Conservation (phyloP, 1,140 invertebrate genomes). For the Bathynomus jamesi region DNA sequence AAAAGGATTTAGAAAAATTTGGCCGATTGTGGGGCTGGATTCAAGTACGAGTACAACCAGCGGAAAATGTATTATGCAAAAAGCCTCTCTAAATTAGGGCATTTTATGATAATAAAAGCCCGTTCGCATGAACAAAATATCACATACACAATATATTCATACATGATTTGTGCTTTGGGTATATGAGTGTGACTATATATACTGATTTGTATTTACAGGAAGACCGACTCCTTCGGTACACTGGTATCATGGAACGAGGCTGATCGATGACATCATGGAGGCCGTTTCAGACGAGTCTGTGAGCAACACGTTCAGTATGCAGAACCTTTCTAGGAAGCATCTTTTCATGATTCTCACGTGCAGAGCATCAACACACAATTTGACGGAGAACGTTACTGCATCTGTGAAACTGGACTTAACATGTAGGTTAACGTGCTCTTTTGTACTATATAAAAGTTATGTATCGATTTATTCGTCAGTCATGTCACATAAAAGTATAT, state of each 20-base stretch:
- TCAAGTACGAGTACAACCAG: no score
- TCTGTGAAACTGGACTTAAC: background rate
- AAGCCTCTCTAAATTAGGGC: no score
- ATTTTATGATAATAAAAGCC: no score
- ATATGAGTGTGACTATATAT: no score
- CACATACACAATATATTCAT: no score
- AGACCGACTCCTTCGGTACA: background rate
- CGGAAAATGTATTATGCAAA: no score
- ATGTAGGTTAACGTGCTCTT: background rate
- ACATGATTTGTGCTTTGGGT: no score
- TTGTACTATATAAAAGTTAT: background rate
- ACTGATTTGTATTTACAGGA: background rate
- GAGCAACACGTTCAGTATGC: background rate
- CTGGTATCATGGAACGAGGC: background rate
- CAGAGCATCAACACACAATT: background rate
- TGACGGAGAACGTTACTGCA: background rate
- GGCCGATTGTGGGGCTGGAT: no score
- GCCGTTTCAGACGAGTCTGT: background rate
- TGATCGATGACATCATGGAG: background rate
- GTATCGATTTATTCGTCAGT: no score
- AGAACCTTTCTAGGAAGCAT: background rate
- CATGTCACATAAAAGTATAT: no score
- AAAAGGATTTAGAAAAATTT: no score
- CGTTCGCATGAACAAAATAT: no score
- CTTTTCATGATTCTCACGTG: background rate